Percentiles rank a stretch among this genome's conserved stretches.
phyloP scores from a whole-genome alignment of 2,797 vertebrate genomes.

The Strix occidentalis region DNA sequence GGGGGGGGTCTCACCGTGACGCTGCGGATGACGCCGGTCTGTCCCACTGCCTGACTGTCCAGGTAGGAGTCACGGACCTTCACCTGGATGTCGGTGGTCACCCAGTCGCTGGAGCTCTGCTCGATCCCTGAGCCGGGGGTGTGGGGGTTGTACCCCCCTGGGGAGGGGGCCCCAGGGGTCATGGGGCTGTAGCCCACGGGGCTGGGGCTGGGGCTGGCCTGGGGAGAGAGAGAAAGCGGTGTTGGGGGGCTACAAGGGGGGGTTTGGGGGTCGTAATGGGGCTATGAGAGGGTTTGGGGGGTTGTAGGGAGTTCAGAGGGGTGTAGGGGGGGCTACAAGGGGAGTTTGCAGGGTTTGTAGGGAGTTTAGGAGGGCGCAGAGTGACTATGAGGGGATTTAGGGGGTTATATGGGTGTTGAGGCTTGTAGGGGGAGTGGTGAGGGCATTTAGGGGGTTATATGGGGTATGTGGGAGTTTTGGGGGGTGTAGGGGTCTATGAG shows the following conservation, averaged over 20 bases:
- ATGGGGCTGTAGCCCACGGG: slow-evolving; percentile 94
- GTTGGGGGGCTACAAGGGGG: not conserved
- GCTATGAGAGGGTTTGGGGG: not conserved
- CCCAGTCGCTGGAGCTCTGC: slow-evolving; percentile 91
- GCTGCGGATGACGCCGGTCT: slow-evolving; percentile 89
- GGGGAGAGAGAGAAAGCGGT: not conserved
- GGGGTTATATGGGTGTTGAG: too few relatives aligned
- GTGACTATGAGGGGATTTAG: too few relatives aligned
- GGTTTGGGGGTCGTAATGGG: not conserved
- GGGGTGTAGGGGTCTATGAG: not conserved
- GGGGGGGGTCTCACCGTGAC: slow-evolving; percentile 78
- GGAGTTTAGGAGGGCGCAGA: too few relatives aligned
- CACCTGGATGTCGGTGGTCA: slow-evolving; percentile 94
- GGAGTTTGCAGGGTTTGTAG: not conserved
- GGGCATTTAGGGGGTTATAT: too few relatives aligned
- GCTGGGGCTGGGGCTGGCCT: slow-evolving; percentile 94
- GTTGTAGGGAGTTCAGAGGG: too few relatives aligned
- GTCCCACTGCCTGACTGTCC: slow-evolving; percentile 86
- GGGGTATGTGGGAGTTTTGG: not conserved
- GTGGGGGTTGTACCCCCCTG: slow-evolving; percentile 93
- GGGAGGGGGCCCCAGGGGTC: slow-evolving; percentile 93
- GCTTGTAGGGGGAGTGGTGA: too few relatives aligned
- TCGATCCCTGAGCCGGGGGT: slow-evolving; percentile 95
- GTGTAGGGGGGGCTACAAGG: too few relatives aligned
- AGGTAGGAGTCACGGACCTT: slow-evolving; percentile 89